A percentile compares a stretch with the other conserved stretches of the same genome.
These are phyloP conservation scores for Nesometra sesokonis DNA, from an alignment of 35 echinoderm and acorn worm species.

Conservation along the genomic window DNA sequence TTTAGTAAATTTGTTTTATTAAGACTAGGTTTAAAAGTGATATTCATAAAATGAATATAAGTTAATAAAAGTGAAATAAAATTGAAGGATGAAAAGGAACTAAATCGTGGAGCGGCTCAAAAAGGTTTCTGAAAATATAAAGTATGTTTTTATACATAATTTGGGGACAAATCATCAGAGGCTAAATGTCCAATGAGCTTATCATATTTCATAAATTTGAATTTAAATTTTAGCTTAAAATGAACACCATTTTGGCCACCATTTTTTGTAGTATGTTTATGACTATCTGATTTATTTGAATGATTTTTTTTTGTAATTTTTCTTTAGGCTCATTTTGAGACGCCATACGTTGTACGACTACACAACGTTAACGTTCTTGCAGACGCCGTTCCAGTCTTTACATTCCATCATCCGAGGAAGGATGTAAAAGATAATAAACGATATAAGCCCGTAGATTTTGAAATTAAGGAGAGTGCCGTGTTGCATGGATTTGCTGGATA, in stretches of 20 bases:
- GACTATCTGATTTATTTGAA: neutral
- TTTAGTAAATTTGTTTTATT: too few relatives aligned
- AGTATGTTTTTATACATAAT: too few relatives aligned
- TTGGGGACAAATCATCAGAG: too few relatives aligned
- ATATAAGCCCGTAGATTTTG: conserved; percentile 57
- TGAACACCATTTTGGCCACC: neutral
- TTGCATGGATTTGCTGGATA: conserved; percentile 97
- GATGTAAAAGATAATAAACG: conserved; percentile 64
- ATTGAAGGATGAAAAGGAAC: too few relatives aligned
- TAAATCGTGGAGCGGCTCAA: too few relatives aligned
- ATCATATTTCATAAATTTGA: too few relatives aligned
- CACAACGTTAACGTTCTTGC: conserved; percentile 88
- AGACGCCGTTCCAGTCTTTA: conserved; percentile 65
- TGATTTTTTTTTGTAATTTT: neutral
- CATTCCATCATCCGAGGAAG: conserved; percentile 72
- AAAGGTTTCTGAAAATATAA: too few relatives aligned
- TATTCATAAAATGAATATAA: too few relatives aligned
- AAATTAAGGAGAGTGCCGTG: conserved; percentile 53
- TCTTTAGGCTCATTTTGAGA: conserved; percentile 94
- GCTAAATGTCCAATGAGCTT: too few relatives aligned
- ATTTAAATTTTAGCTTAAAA: neutral
- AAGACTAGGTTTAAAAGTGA: too few relatives aligned
- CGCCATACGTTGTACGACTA: conserved; percentile 83
- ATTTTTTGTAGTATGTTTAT: neutral
- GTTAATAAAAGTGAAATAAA: too few relatives aligned